These are phyloP conservation scores for Acyrthosiphon pisum DNA, from an alignment of 1,140 invertebrate species.

Conservation along the genomic window DNA sequence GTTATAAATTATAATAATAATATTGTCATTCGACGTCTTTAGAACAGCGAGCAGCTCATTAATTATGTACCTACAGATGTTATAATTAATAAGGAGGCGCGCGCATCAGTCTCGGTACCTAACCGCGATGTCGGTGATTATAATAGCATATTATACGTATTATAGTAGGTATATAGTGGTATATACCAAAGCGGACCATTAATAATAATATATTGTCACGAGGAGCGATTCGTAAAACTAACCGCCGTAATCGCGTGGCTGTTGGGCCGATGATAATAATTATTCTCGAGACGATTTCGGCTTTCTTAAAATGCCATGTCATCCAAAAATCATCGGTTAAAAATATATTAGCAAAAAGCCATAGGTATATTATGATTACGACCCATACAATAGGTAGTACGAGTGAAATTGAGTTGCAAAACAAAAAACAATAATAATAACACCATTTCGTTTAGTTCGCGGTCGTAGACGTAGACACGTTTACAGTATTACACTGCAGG, in stretches of 20 bases:
- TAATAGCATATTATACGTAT: neutral
- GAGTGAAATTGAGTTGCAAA: neutral
- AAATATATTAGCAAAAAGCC: neutral
- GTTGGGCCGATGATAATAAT: neutral
- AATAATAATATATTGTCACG: neutral
- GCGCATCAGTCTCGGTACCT: neutral
- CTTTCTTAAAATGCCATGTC: neutral
- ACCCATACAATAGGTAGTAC: too few relatives aligned
- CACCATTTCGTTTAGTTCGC: neutral
- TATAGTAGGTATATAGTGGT: neutral
- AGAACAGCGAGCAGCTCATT: neutral
- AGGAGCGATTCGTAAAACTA: neutral
- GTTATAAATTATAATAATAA: slow-evolving; percentile 13
- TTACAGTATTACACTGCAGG: too few relatives aligned
- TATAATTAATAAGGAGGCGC: neutral
- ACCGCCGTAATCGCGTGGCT: neutral
- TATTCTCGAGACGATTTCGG: neutral
- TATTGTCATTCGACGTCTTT: neutral
- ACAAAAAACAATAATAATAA: neutral
- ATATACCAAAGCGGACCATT: neutral
- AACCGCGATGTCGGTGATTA: neutral
- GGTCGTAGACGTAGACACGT: too few relatives aligned
- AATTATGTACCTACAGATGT: neutral
- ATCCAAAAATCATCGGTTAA: neutral
- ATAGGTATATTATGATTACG: too few relatives aligned